Base-by-base conservation (phyloP, 2,888 invertebrate genomes). In the Hydrotaea cyrtoneurina region DNA sequence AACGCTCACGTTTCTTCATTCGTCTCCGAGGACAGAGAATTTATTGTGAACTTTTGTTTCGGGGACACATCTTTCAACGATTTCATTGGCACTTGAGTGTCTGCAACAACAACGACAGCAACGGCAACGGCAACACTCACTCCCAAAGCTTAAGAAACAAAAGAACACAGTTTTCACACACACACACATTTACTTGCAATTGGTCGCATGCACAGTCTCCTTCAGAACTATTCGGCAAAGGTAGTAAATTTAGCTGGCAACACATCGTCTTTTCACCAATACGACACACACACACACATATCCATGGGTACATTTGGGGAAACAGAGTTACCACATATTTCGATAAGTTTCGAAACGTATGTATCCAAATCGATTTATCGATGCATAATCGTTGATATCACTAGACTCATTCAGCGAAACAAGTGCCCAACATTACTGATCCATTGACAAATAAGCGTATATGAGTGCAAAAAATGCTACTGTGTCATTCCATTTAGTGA, bases 21-120 rank as follows among this genome's bases (percentile, higher is more conserved):
- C 36, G 66, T 71, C 74, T 72, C 64, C 13, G 72, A 19, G 31
- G 83, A 77, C 50, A 62, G 31, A 31, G 21, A 78, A 74, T 19
- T 55, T 76, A 57, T 36, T 66, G 66, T 66, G 73, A 77, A 77
- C 53, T 75, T 64, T 50, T 75, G 39, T 15, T 59, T 50, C n/a
- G 17, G 53, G 23, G 26, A 76, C 31, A 76, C 76, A 76, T 79
- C 72, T 72, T 76, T 83, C 79, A 79, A 31, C 76, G 76, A 72
- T n/a, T 80, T 31, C 46, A 72, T 77, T 83, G 73, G 80, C 76
- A 83, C 80, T 80, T 80, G 50, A 80, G 74, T 66, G 77, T 80
- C 72, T 77, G 39, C 64, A 55, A n/a, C 36, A 36, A 23, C 15
- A 46, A 71, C 46, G 23, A 62, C 21, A n/a, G n/a, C 17, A 17